Base-by-base conservation (phyloP, 2,113 vertebrate genomes). In the Ptilorrhoa leucosticta region DNA sequence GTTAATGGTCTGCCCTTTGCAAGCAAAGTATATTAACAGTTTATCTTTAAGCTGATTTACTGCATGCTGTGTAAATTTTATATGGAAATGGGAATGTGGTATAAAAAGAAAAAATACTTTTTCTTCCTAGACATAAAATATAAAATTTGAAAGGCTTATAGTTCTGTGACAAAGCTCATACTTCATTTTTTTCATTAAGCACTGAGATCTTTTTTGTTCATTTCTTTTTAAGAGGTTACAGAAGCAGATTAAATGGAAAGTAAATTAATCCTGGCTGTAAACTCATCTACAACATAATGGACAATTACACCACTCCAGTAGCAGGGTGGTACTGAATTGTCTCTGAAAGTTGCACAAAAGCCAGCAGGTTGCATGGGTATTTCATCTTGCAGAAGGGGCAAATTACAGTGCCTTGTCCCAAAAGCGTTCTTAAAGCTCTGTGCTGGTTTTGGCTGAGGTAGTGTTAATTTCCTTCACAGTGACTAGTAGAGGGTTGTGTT, bases 41-140 rank as follows among this genome's bases (percentile, higher is more conserved):
- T 93, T 94, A 89, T 89, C 56, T 77, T 92, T 86, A 90, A 93
- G 40, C 20, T 95, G 64, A 88, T 95, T 89, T 88, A 91, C 35
- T 91, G 53, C 30, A 77, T 44, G 28, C 37, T 90, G 23, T 44
- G 33, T 53, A 66, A 45, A 76, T 94, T 93, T 94, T 60, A 37
- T 64, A 73, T 8, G 23, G 42, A 89, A 76, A 86, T 91, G 9
- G 17, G 33, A 47, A 66, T 16, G 16, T 24, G 16, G 24, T 30
- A 56, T 23, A 60, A 66, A 69, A 76, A 64, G 1, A 3, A 58
- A 60, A 60, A 37, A 23, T n/a, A 13, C 10, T 78, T 92, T 92
- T 77, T 78, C 12, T 88, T 89, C 33, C 15, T 53, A 57, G 19
- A 17, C 31, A 48, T 71, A 51, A 58, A 76, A 58, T 63, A 45